Base-by-base conservation (phyloP, 2,113 vertebrate species). In the Aphyosemion australe region DNA sequence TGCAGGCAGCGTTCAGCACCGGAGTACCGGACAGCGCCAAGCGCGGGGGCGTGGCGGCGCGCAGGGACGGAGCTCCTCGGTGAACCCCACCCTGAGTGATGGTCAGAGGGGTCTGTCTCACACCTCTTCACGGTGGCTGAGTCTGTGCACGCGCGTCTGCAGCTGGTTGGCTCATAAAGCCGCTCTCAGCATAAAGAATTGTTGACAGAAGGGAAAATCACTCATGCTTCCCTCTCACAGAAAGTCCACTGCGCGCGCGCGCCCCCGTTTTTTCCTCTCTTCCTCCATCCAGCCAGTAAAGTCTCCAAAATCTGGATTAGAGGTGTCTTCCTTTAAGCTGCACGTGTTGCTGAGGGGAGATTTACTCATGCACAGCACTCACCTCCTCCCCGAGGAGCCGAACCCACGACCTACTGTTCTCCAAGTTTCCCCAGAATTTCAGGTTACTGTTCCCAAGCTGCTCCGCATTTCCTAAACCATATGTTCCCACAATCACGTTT, bases 21-120 rank as follows among this genome's bases (percentile, higher is more conserved):
- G 72, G 12, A 65, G 69, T 79, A 57, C 90, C 90, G 91, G 91
- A 93, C 88, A 93, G 92, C 91, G 89, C 87, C 76, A 83, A 73
- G 82, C 90, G 79, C 84, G 84, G 86, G 84, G 88, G 88, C 86
- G 89, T 88, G 88, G 84, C 83, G 78, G 86, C 82, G 89, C 79
- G 32, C 71, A 56, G 81, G 79, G 68, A 84, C 58, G 56, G 77
- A 67, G 86, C 85, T 86, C 80, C 82, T 82, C 71, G 61, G 84
- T 70, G 78, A 74, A 84, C 87, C 89, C 80, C 86, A 84, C 87
- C 85, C 82, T 65, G 71, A 8, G 83, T 0, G 69, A 55, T 50
- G 79, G 84, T 77, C 82, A 72, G 46, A 11, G 65, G 65, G 59
- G 58, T 76, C 51, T 73, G 57, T 69, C 69, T 71, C 58, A 62